Conservation (phyloP, 2,113 vertebrate species). For the Xerus inauris region DNA sequence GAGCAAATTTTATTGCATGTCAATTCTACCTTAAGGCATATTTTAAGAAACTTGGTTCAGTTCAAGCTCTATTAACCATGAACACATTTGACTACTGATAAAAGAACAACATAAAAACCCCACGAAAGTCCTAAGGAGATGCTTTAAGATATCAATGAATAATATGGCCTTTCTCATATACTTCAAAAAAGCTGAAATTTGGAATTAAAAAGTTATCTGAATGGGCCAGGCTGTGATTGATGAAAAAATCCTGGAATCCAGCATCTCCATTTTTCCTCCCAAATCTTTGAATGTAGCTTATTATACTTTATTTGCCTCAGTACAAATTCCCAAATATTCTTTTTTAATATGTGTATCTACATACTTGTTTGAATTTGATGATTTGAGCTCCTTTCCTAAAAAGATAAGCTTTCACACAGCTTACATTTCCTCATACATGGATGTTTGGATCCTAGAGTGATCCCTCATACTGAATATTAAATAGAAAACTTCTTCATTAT, state of each 20-base stretch:
- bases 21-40: neutral
- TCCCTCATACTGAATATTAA: neutral
- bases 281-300: neutral
- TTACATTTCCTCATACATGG: neutral
- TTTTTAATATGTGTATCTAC: neutral
- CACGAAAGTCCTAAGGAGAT: neutral
- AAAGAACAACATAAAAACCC: neutral
- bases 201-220: neutral
- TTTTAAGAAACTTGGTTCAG: neutral
- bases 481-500: neutral
- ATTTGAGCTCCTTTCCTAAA: neutral
- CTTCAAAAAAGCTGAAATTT: neutral
- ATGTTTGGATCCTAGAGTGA: neutral
- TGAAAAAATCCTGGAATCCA: neutral
- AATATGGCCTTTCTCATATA: neutral
- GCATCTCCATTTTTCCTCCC: neutral
- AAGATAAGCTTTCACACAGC: neutral
- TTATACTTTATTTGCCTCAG: neutral
- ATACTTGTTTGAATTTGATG: conserved; percentile 41
- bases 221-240: neutral
- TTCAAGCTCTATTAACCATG: neutral
- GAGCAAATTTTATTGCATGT: neutral
- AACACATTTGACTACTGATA: neutral
- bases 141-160: neutral
- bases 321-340: neutral